Evolutionary conservation across 1,140 invertebrate species (phyloP).

Genomic region (Chlorops oryzae): DNA sequence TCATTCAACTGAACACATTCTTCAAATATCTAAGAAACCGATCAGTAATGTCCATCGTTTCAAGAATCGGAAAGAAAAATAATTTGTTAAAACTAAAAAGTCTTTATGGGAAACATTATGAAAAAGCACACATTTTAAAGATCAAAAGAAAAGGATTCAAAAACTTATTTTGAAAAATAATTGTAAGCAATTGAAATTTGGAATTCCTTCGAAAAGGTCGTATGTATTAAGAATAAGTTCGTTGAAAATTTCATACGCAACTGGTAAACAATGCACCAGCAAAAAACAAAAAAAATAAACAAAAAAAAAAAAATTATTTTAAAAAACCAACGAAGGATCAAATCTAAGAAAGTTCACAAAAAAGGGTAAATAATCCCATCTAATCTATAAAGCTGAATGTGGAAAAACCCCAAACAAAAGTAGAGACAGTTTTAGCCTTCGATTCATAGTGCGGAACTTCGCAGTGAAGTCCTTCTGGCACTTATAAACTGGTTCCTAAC

Average conservation of each 20-base stretch:
- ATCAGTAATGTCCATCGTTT: no score
- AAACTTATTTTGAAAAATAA: neutral
- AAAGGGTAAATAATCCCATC: slow-evolving; percentile 18
- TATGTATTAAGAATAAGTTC: slow-evolving; percentile 4
- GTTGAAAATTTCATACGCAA: slow-evolving; percentile 12
- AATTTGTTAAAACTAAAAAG: no score
- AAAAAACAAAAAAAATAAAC: slow-evolving; percentile 18
- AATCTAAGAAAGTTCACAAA: slow-evolving; percentile 14
- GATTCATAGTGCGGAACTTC: no score
- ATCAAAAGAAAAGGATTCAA: neutral
- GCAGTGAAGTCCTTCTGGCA: no score
- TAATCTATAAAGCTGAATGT: no score
- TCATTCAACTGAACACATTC: no score
- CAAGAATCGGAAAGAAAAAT: no score
- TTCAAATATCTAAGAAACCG: no score
- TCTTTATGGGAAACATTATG: no score
- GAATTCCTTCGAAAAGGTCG: neutral
- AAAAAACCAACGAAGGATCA: neutral
- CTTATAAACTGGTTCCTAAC: neutral
- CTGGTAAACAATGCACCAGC: slow-evolving; percentile 13
- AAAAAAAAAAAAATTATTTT: slow-evolving; percentile 13
- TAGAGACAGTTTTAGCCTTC: slow-evolving; percentile 22
- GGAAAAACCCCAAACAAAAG: slow-evolving; percentile 20
- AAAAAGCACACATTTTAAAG: no score
- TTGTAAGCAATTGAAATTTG: no score